phyloP scores from a whole-genome alignment of 2,797 vertebrate genomes.

The Bufotes viridis region DNA sequence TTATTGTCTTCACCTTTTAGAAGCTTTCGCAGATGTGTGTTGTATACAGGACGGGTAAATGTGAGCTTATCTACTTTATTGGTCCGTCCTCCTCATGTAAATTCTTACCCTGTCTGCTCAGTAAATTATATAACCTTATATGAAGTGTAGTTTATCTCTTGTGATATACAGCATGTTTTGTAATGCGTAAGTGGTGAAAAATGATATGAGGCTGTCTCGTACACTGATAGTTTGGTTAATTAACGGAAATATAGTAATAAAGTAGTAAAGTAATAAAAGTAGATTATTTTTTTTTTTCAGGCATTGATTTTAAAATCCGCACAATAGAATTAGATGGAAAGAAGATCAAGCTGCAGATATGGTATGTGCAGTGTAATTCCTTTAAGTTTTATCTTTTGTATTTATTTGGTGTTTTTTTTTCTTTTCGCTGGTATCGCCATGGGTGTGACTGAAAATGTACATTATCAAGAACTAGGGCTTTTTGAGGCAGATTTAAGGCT shows the following conservation, averaged over 20 bases:
- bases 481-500: too few relatives aligned
- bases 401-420: too few relatives aligned
- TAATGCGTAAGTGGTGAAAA: background rate
- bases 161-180: too few relatives aligned
- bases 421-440: too few relatives aligned
- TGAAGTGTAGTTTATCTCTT: background rate
- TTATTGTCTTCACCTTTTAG: too few relatives aligned
- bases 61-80: background rate
- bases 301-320: slow-evolving; percentile 99
- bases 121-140: background rate
- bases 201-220: background rate
- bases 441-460: too few relatives aligned
- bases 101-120: background rate
- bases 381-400: too few relatives aligned
- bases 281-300: slow-evolving; percentile 70
- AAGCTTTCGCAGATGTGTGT: too few relatives aligned
- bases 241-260: background rate
- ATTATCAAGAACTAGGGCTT: too few relatives aligned
- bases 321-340: slow-evolving; percentile 98
- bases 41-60: too few relatives aligned
- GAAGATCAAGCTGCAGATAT: slow-evolving; percentile 98
- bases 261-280: background rate
- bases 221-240: background rate
- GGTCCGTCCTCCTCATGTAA: background rate
- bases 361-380: slow-evolving; percentile 77